phyloP scores from a whole-genome alignment of 2,888 invertebrate genomes.

The Oasisia sp. region DNA sequence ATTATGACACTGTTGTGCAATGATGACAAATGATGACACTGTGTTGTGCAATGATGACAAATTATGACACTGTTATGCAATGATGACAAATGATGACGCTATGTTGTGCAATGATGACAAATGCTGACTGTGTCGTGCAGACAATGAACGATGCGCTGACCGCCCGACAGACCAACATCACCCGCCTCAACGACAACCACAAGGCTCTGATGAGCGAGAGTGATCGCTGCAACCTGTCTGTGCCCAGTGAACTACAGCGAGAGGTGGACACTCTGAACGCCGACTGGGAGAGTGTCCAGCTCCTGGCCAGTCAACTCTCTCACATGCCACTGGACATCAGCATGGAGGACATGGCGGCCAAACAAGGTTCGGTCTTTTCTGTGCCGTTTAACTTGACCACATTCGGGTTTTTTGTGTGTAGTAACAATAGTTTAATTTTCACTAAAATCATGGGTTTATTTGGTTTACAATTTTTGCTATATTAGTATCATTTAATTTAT shows the following conservation, averaged over 20 bases:
- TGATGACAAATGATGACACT: too few relatives aligned
- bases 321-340: slow-evolving; percentile 44
- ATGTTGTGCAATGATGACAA: too few relatives aligned
- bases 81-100: too few relatives aligned
- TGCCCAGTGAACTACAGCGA: slow-evolving; percentile 51
- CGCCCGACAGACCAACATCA: slow-evolving; percentile 50
- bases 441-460: too few relatives aligned
- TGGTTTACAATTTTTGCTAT: too few relatives aligned
- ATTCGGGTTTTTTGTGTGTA: not conserved
- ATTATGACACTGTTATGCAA: too few relatives aligned
- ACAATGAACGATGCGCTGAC: slow-evolving; percentile 55
- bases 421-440: not conserved
- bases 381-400: not conserved
- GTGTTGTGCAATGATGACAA: too few relatives aligned
- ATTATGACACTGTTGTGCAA: too few relatives aligned
- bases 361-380: slow-evolving; percentile 36
- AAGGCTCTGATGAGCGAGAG: slow-evolving; percentile 47
- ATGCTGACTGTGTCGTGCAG: slow-evolving; percentile 42
- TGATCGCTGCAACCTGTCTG: slow-evolving; percentile 42
- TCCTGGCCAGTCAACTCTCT: slow-evolving; percentile 47
- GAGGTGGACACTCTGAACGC: slow-evolving; percentile 54
- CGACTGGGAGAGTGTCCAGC: slow-evolving; percentile 56
- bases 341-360: slow-evolving; percentile 49
- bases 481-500: too few relatives aligned
- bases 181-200: slow-evolving; percentile 50